Conservation (phyloP, 2,797 vertebrate genomes). For the Uromys caudimaculatus region DNA sequence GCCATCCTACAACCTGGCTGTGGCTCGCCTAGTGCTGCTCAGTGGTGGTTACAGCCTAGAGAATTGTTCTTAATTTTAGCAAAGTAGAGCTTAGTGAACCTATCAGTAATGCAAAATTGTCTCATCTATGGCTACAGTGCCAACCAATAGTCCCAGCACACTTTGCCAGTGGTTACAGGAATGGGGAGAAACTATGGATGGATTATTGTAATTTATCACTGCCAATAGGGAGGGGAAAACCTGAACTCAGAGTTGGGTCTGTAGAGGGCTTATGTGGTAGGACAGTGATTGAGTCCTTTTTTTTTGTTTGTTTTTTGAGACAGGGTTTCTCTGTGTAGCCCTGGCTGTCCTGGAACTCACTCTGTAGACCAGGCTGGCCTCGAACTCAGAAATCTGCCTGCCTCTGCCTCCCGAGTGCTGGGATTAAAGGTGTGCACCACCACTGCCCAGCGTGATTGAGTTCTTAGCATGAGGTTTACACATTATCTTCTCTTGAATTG, state of each 20-base stretch:
- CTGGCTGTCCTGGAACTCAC: no score
- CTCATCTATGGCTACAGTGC: background rate
- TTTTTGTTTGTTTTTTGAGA: no score
- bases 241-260: background rate
- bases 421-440: no score
- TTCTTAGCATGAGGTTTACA: constrained; percentile 58
- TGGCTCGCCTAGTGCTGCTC: background rate
- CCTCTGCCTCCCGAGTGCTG: no score
- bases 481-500: constrained; percentile 10
- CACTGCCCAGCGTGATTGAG: no score
- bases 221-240: background rate
- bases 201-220: background rate
- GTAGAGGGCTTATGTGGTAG: constrained; percentile 28
- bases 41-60: background rate
- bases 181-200: background rate
- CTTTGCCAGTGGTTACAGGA: background rate
- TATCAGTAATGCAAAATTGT: background rate
- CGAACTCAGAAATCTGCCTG: no score
- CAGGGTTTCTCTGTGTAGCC: no score
- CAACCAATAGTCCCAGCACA: background rate
- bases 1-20: background rate
- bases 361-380: no score
- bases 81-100: background rate
- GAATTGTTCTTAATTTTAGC: constrained; percentile 7
- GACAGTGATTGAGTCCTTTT: constrained; percentile 23